phyloP scores from a whole-genome alignment of 2,888 invertebrate species.

The Patella caerulea region DNA sequence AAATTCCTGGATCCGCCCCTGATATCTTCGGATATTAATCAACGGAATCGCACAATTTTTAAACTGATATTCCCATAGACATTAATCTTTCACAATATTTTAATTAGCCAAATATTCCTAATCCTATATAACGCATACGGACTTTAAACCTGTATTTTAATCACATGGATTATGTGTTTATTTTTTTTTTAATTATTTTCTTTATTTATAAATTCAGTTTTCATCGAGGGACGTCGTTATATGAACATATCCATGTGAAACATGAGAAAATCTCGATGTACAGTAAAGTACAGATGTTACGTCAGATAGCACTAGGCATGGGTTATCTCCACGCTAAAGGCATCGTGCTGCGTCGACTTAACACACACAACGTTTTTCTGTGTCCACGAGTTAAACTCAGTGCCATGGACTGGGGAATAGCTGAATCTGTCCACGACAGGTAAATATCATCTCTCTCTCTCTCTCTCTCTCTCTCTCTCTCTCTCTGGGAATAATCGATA shows the following conservation, averaged over 20 bases:
- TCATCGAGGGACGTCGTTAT: slow-evolving; percentile 68
- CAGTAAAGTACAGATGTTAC: slow-evolving; percentile 65
- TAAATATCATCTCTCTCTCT: slow-evolving; percentile 30
- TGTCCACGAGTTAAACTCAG: slow-evolving; percentile 70
- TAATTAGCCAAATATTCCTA: no score
- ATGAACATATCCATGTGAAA: slow-evolving; percentile 67
- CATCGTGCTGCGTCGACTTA: slow-evolving; percentile 71
- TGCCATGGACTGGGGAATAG: slow-evolving; percentile 70
- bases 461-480: slow-evolving; percentile 23
- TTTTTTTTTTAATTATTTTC: no score
- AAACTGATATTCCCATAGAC: no score
- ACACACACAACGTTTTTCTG: slow-evolving; percentile 72
- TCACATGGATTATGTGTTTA: no score
- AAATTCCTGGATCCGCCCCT: no score
- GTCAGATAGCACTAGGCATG: slow-evolving; percentile 71
- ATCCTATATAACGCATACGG: no score
- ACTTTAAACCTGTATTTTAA: no score
- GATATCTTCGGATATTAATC: no score
- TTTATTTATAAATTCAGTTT: slow-evolving; percentile 49
- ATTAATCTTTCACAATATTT: no score
- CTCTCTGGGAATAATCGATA: no score
- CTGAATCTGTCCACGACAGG: slow-evolving; percentile 62
- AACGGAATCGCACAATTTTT: no score
- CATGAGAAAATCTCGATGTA: slow-evolving; percentile 62
- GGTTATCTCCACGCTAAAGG: slow-evolving; percentile 73